Percentiles rank a stretch among this genome's conserved stretches.
Evolutionary conservation across 2,113 vertebrate species (phyloP).

Genomic region (Myotis brandtii): DNA sequence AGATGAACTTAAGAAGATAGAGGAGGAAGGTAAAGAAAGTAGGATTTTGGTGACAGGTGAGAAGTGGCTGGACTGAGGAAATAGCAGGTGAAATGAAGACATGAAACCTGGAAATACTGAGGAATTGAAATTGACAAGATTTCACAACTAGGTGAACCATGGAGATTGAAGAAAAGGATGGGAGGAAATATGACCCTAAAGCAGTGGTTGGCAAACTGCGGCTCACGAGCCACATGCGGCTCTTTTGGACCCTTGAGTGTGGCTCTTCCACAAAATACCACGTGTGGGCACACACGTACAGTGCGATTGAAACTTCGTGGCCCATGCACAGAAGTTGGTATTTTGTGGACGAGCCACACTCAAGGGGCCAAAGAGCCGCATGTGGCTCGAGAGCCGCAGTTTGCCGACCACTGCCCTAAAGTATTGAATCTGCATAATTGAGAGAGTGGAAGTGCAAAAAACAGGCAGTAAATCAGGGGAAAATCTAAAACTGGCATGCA

Average conservation of each 20-base stretch:
- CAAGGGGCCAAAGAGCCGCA: no score
- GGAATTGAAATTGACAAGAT: not conserved
- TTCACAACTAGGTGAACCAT: not conserved
- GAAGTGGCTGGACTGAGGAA: not conserved
- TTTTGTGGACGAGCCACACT: no score
- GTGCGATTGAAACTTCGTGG: no score
- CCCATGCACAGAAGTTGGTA: no score
- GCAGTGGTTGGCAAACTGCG: no score
- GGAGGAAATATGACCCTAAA: not conserved
- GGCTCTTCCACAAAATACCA: no score
- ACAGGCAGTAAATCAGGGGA: not conserved
- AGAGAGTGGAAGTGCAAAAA: not conserved
- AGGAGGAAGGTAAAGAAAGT: not conserved
- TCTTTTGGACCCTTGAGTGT: no score
- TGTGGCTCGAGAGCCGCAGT: no score
- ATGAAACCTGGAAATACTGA: not conserved
- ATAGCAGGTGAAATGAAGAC: not conserved
- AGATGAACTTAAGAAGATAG: not conserved
- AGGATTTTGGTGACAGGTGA: not conserved
- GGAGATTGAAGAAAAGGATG: not conserved
- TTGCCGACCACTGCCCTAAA: not conserved
- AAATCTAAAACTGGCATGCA: not conserved
- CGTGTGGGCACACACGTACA: no score
- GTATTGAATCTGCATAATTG: not conserved
- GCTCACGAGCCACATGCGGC: no score